Evolutionary conservation across 1,140 invertebrate genomes (phyloP).

Genomic region (Bactericera cockerelli): DNA sequence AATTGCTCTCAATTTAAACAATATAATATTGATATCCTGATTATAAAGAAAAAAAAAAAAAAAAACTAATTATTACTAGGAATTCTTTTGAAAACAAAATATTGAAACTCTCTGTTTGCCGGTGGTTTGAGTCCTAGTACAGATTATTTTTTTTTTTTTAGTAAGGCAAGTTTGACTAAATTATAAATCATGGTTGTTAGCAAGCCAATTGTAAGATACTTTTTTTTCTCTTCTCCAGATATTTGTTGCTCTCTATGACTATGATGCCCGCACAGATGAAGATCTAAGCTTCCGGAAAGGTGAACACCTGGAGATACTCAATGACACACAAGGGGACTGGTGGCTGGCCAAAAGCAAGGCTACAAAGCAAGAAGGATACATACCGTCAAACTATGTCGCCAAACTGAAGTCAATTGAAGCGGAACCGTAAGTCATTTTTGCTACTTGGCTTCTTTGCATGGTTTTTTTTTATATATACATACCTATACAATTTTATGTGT

Average conservation of each 20-base stretch:
- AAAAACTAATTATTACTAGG: too few relatives aligned
- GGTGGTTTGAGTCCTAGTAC: too few relatives aligned
- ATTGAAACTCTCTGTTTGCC: too few relatives aligned
- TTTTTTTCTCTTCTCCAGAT: slow-evolving; percentile 41
- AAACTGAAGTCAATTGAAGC: slow-evolving; percentile 98
- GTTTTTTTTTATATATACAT: slow-evolving; percentile 7
- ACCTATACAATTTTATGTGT: neutral
- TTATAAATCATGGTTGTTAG: too few relatives aligned
- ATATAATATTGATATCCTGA: too few relatives aligned
- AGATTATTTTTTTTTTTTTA: too few relatives aligned
- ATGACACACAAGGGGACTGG: slow-evolving; percentile 98
- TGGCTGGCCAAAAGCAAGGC: slow-evolving; percentile 93
- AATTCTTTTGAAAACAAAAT: too few relatives aligned
- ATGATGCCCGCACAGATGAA: slow-evolving; percentile 96
- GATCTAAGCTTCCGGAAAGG: slow-evolving; percentile 97
- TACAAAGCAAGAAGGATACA: slow-evolving; percentile 91
- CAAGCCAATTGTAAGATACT: too few relatives aligned
- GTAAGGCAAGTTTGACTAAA: too few relatives aligned
- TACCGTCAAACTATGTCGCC: slow-evolving; percentile 98
- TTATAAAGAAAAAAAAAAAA: too few relatives aligned
- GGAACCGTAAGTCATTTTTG: slow-evolving; percentile 76
- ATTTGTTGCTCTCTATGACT: slow-evolving; percentile 96
- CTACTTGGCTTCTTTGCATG: slow-evolving; percentile 14
- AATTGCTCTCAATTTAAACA: too few relatives aligned
- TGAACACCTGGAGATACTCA: slow-evolving; percentile 93